Evolutionary conservation across 2,113 vertebrate genomes (phyloP), one percentile per base, ranked within the genome.

Genomic region (Oryzias javanicus): DNA sequence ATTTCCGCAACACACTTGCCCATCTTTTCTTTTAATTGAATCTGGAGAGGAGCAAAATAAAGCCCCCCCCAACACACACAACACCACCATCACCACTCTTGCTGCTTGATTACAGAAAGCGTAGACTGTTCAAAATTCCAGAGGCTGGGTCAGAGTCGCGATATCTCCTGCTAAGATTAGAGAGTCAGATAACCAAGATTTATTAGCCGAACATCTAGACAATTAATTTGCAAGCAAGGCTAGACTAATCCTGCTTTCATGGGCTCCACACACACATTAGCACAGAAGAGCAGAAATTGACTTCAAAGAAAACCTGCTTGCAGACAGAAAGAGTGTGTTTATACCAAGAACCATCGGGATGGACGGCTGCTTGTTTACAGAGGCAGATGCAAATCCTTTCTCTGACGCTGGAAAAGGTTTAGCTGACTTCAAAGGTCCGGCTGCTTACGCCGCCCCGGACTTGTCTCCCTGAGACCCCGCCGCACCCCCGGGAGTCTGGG

Each of bases 161-260:
- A 74, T 75, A 77, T 83, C 81, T 83, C 69, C 76, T 53, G 68
- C 82, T 46, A 67, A 53, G 83, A 88, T 89, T 79, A 82, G 64
- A 81, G 62, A 46, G 51, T 55, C 55, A 82, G 84, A 90, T 89
- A 89, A 81, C 81, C 45, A 67, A 82, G 80, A 90, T 89, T 83
- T 86, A 89, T 86, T 86, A 76, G 84, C 76, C 79, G 74, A 87
- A 85, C 81, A 80, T 52, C 73, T 70, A 15, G 2, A 70, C 76
- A 85, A 87, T 90, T 89, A 89, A 90, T 89, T 89, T 84, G 70
- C 67, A 72, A 83, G 76, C n/a, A 5, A 24, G 58, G 58, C 76
- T 49, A 42, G 75, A 82, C 74, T 88, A 88, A 89, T 89, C 88
- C 80, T 71, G 80, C 85, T 89, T 86, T 74, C 80, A 73, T 4